Percentiles rank a stretch among this genome's conserved stretches.
These are phyloP conservation scores for Philereme transversata DNA, from an alignment of 2,888 invertebrate genomes.

Conservation along the genomic window DNA sequence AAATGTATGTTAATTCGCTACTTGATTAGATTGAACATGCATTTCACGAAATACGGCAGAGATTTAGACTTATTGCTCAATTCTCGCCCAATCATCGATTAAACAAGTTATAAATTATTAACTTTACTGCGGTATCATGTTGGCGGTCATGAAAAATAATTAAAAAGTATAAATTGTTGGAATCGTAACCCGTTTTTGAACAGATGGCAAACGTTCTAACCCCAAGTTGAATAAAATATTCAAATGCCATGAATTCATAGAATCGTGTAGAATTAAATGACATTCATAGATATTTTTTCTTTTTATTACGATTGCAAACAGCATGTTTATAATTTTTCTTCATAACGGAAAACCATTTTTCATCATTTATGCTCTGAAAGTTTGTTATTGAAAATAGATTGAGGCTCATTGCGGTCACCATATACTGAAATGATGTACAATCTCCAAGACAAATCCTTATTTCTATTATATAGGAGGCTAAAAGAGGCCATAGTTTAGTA, in stretches of 20 bases:
- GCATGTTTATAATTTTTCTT: too few relatives aligned
- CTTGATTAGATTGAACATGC: conserved; percentile 20
- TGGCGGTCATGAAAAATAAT: not conserved
- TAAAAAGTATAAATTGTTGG: conserved; percentile 1
- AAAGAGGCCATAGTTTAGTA: too few relatives aligned
- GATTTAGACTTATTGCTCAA: not conserved
- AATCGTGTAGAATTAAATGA: conserved; percentile 1
- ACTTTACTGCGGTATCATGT: not conserved
- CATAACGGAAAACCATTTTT: not conserved
- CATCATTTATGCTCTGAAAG: too few relatives aligned
- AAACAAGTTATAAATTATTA: not conserved
- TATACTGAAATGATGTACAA: too few relatives aligned
- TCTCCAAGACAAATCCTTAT: too few relatives aligned
- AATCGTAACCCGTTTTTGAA: not conserved
- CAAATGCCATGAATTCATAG: conserved; percentile 3
- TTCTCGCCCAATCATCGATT: not conserved
- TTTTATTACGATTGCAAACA: too few relatives aligned
- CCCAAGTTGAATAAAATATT: not conserved
- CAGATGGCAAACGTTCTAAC: conserved; percentile 1
- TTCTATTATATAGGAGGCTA: too few relatives aligned
- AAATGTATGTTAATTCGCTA: conserved; percentile 23
- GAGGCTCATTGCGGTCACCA: too few relatives aligned
- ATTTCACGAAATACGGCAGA: not conserved
- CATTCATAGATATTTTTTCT: not conserved
- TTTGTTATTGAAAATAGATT: too few relatives aligned